These are phyloP conservation scores for Lytechinus pictus DNA, from an alignment of 35 echinoderm and acorn worm genomes.

Conservation along the genomic window DNA sequence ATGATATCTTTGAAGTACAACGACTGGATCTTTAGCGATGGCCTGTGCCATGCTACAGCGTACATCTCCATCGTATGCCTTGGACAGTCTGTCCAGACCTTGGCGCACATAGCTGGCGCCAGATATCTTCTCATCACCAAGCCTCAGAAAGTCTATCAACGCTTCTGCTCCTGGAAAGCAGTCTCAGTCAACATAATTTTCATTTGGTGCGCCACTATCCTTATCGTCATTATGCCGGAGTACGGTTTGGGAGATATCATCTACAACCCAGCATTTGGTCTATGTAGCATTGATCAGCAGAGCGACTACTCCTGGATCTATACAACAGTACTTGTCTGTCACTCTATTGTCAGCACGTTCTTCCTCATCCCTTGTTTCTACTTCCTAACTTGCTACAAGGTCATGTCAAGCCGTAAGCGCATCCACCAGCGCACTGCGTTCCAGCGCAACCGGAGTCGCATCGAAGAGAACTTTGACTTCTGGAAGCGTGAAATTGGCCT, in stretches of 20 bases:
- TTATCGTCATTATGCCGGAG: constrained; percentile 32
- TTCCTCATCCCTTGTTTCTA: constrained; percentile 42
- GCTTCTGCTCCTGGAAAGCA: constrained; percentile 43
- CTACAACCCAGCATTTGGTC: background rate
- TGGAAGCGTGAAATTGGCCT: constrained; percentile 43
- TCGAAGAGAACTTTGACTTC: constrained; percentile 40
- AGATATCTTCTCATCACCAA: constrained; percentile 31
- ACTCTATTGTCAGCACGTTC: background rate
- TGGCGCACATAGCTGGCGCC: constrained; percentile 40
- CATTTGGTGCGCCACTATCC: constrained; percentile 31
- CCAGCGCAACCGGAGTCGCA: constrained; percentile 34
- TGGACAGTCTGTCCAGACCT: constrained; percentile 31
- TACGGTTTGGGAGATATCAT: constrained; percentile 35
- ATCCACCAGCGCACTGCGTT: constrained; percentile 17
- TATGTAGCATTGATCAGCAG: constrained; percentile 5
- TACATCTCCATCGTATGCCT: constrained; percentile 31
- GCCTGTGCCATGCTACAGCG: constrained; percentile 26
- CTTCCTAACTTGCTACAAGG: constrained; percentile 30
- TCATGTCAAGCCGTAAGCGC: constrained; percentile 43
- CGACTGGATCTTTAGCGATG: constrained; percentile 39
- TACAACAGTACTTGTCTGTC: constrained; percentile 21
- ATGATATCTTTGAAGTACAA: constrained; percentile 31
- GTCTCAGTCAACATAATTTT: constrained; percentile 18
- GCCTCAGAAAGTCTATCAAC: background rate
- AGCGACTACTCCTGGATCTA: constrained; percentile 15